Conservation (phyloP, 1,140 invertebrate genomes). For the Sitodiplosis mosellana region DNA sequence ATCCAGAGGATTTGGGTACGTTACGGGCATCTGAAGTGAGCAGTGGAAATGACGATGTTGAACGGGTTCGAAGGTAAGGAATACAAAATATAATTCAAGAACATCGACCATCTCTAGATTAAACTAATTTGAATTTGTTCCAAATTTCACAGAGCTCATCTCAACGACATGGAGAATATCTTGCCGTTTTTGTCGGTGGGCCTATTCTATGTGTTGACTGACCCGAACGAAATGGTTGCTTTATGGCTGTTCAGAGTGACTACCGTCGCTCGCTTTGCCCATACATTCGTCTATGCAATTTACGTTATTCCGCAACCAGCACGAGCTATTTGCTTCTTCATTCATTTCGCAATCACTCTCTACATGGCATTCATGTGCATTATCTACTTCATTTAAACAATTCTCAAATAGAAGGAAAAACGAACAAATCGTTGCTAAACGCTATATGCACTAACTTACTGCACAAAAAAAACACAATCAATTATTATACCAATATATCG, state of each 20-base stretch:
- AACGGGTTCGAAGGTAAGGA: constrained; percentile 27
- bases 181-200: constrained; percentile 41
- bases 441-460: too few species aligned
- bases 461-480: too few species aligned
- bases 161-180: constrained; percentile 55
- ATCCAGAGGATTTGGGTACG: constrained; percentile 31
- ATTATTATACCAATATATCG: too few species aligned
- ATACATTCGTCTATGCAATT: constrained; percentile 44
- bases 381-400: neutral
- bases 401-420: neutral
- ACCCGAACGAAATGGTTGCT: constrained; percentile 31
- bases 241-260: constrained; percentile 37
- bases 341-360: constrained; percentile 27
- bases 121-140: too few species aligned
- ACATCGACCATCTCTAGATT: neutral
- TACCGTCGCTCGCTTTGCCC: constrained; percentile 34
- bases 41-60: constrained; percentile 33
- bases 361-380: constrained; percentile 29
- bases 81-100: neutral
- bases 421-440: too few species aligned
- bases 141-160: neutral
- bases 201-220: constrained; percentile 39
- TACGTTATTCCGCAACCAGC: constrained; percentile 33
- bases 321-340: constrained; percentile 30
- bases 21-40: constrained; percentile 25